Evolutionary conservation across 1,140 invertebrate species (phyloP), one percentile per base, ranked within the genome.

Genomic region (Octopus sinensis): DNA sequence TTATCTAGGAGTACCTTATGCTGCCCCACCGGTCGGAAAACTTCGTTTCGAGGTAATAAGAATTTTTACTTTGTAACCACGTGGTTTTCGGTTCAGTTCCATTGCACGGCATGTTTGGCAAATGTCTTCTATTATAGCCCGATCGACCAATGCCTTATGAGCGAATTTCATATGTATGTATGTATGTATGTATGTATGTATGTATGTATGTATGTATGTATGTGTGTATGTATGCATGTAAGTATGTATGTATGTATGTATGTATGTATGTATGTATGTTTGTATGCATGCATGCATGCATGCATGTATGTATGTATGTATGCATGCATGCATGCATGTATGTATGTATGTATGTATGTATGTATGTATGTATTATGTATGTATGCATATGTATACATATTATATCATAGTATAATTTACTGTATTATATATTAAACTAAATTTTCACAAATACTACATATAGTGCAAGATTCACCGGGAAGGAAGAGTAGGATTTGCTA

Each of bases 1-100:
- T 80, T 98, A 97, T 89, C 93, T 96, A 12, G 97, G 97, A 3
- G 95, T 98, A 76, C 97, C 97, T 0, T 99, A 98, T 89, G 97
- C 97, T 23, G 96, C 96, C 43, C 96, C 97, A 62, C 97, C 97
- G 6, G 92, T 96, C 2, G 96, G 96, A n/a, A 94, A 94, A 79
- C 91, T 98, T 43, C 92, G 97, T 54, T 82, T 83, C 76, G 84
- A 83, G 83, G 84, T 85, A 80, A 83, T 83, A 53, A 4, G 1
- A 43, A 43, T 43, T 43, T 43, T 43, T 3, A 43, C 30, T 43
- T 43, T 43, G 30, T 43, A 43, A 3, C 30, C 30, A 43, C 30
- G 30, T 43, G 3, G 30, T 43, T 43, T 43, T 43, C 30, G 30
- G 30, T 43, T 43, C 30, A 43, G 1, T 43, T 3, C 30, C 30